Base-by-base conservation (phyloP, 2,797 vertebrate species). In the Chanos chanos region DNA sequence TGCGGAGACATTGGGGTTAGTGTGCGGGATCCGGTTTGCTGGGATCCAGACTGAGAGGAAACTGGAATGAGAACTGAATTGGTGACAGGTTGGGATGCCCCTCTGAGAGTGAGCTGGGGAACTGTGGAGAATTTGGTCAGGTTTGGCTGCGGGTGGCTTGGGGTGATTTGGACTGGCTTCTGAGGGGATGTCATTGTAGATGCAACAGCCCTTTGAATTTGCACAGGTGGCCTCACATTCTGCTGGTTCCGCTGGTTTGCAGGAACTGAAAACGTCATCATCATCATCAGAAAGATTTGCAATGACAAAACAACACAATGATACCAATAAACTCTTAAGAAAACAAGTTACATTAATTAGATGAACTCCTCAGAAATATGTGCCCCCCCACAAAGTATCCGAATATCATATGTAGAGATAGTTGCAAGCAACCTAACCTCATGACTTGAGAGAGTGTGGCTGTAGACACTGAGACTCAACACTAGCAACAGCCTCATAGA, bases 21-120 rank as follows among this genome's bases (percentile, higher is more conserved):
- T 49, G 80, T 66, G 72, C 76, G 78, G 30, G 73, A 54, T 7
- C 81, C 44, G 51, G 79, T 53, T 12, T 85, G 79, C 63, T 66
- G 45, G 64, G 28, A 51, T 24, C 37, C 47, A 19, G 59, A 18
- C 1, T 58, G 81, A 33, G 79, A 44, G 0, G 76, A 83, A 72
- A 83, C 78, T 40, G 85, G 64, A 45, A 91, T 53, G 8, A 82
- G 71, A 61, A 75, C 78, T 48, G 91, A 54, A 41, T 88, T 88
- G 67, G 84, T 68, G 56, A 80, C 68, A 19, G 89, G 75, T 37
- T 85, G 81, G 6, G 89, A 63, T 37, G 83, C 55, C 21, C 81
- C 77, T 43, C 82, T 80, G 53, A 73, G 64, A 27, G 76, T 52
- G 31, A 84, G 68, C 50, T 84, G 84, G 56, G 86, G 16, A 57